Conservation (phyloP, 2,797 vertebrate genomes). For the Aselliscus stoliczkanus region DNA sequence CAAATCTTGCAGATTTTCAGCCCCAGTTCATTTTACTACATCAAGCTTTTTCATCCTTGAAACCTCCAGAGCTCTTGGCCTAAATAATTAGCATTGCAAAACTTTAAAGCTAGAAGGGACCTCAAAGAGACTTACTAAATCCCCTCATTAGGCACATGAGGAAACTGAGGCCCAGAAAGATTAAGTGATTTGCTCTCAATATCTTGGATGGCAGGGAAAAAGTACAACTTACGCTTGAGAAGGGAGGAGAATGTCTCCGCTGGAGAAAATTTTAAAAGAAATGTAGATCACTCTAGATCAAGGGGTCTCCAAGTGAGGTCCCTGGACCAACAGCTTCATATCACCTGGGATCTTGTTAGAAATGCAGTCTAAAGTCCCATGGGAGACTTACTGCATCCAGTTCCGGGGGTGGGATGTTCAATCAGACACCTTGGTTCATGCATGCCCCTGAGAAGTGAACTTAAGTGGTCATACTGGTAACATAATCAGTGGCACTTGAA, state of each 20-base stretch:
- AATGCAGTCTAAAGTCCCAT: not conserved
- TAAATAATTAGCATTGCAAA: constrained; percentile 62
- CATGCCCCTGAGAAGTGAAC: not conserved
- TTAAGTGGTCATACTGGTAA: not conserved
- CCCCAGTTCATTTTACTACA: not conserved
- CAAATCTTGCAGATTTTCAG: constrained; percentile 47
- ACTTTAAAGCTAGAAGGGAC: constrained; percentile 36
- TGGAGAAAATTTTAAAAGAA: not conserved
- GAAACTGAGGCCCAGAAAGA: constrained; percentile 70
- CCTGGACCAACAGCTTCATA: not conserved
- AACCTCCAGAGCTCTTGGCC: constrained; percentile 27
- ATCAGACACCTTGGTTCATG: not conserved
- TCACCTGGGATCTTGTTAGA: not conserved
- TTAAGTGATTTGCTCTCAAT: constrained; percentile 59
- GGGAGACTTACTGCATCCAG: not conserved
- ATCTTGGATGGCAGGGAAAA: constrained; percentile 40
- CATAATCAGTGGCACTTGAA: not conserved
- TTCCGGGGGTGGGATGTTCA: not conserved
- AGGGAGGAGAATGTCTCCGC: not conserved
- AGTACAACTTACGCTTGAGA: not conserved
- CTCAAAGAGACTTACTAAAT: constrained; percentile 42
- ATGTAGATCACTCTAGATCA: not conserved
- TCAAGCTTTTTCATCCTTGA: constrained; percentile 35
- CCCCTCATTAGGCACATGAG: constrained; percentile 57
- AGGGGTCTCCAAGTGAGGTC: not conserved